Percentiles rank a stretch among this genome's conserved stretches.
phyloP scores from a whole-genome alignment of 2,113 vertebrate genomes.

The Ceratotherium simum region DNA sequence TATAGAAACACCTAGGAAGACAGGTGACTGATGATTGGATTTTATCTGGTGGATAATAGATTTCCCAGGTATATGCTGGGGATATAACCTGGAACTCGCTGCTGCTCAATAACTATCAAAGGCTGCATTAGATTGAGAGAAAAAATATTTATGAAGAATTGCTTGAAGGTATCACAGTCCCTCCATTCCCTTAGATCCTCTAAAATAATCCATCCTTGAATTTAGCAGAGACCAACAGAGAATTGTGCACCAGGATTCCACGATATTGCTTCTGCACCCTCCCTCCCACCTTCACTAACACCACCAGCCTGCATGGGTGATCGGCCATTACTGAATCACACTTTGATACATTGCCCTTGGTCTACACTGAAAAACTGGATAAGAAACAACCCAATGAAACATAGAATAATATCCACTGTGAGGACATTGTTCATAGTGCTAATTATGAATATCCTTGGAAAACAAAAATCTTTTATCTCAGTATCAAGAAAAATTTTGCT shows the following conservation, averaged over 20 bases:
- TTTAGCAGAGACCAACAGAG: background rate
- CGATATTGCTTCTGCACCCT: background rate
- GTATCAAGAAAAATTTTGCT: background rate
- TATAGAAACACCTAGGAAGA: background rate
- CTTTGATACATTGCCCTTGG: background rate
- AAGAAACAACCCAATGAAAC: background rate
- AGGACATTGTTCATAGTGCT: background rate
- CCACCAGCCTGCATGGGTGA: background rate
- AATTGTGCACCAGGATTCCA: background rate
- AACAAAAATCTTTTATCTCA: background rate
- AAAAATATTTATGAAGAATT: background rate
- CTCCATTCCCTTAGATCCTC: background rate
- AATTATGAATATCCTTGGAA: background rate
- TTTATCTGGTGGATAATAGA: background rate
- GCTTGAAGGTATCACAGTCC: background rate
- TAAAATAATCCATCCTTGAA: background rate
- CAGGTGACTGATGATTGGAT: background rate
- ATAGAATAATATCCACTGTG: background rate
- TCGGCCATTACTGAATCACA: background rate
- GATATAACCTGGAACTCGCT: background rate
- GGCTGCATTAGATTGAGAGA: background rate
- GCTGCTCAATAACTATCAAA: background rate
- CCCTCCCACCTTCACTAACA: accelerated
- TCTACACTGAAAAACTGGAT: background rate
- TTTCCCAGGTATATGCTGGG: background rate